phyloP scores from a whole-genome alignment of 1,140 invertebrate genomes.

The Zaprionus camerounensis region DNA sequence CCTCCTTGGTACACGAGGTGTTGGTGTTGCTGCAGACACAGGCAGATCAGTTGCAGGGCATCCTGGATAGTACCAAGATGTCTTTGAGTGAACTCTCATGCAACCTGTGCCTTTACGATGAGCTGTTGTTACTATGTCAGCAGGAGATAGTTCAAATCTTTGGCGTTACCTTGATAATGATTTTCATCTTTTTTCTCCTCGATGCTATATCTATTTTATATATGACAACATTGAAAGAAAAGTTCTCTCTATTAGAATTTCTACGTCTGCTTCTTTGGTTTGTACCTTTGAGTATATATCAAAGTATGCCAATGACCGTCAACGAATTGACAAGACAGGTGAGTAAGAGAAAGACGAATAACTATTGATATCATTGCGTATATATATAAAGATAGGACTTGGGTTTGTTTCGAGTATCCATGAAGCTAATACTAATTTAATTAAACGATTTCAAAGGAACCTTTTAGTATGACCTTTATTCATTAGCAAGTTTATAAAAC shows the following conservation, averaged over 20 bases:
- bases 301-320: slow-evolving; percentile 12
- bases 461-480: not conserved
- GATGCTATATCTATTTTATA: slow-evolving; percentile 18
- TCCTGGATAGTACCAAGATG: not conserved
- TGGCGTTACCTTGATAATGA: slow-evolving; percentile 12
- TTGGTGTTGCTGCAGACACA: slow-evolving; percentile 9
- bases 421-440: not conserved
- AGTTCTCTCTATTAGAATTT: not conserved
- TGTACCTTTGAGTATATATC: not conserved
- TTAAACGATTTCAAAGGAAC: not conserved
- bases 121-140: slow-evolving; percentile 29
- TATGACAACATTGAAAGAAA: not conserved
- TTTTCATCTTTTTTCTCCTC: slow-evolving; percentile 2
- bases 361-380: no score
- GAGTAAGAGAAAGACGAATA: slow-evolving; percentile 9
- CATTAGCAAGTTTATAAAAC: not conserved
- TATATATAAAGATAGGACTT: no score
- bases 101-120: slow-evolving; percentile 8
- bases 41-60: not conserved
- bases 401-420: no score
- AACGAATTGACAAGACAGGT: slow-evolving; percentile 27
- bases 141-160: slow-evolving; percentile 16
- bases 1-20: slow-evolving; percentile 3
- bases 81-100: not conserved
- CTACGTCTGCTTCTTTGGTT: not conserved